A percentile compares a stretch with the other conserved stretches of the same genome.
phyloP scores from a whole-genome alignment of 2,888 invertebrate species.

The Schrankia costaestrigalis region DNA sequence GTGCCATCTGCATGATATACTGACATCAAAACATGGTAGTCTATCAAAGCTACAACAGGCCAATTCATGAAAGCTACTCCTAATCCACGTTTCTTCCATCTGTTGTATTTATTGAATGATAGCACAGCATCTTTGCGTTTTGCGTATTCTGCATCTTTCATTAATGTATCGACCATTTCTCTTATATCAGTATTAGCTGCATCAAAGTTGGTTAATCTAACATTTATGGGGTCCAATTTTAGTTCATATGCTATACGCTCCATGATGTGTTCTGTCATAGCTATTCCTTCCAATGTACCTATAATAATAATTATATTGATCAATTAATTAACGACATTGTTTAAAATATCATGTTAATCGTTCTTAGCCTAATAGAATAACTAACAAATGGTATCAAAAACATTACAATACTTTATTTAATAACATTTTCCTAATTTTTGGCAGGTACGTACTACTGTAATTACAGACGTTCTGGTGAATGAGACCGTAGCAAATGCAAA shows the following conservation, averaged over 20 bases:
- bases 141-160: constrained; percentile 51
- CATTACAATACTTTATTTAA: no score
- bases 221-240: constrained; percentile 77
- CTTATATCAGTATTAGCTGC: constrained; percentile 38
- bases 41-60: neutral
- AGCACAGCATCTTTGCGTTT: constrained; percentile 69
- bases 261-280: constrained; percentile 81
- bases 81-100: constrained; percentile 85
- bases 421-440: no score
- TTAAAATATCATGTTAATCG: no score
- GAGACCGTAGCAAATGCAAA: neutral
- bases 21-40: neutral
- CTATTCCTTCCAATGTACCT: constrained; percentile 77
- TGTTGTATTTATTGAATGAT: constrained; percentile 81
- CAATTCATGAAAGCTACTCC: constrained; percentile 1
- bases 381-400: no score
- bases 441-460: no score
- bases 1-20: constrained; percentile 1
- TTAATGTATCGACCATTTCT: constrained; percentile 74
- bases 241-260: constrained; percentile 79
- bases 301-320: constrained; percentile 1
- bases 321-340: neutral
- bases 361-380: no score
- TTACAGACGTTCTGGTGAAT: no score
- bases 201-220: constrained; percentile 75